Percentiles rank a stretch among this genome's conserved stretches.
These are phyloP conservation scores for Trachythela sp. DNA, from an alignment of 64 coral and sea anemone genomes.

Conservation along the genomic window DNA sequence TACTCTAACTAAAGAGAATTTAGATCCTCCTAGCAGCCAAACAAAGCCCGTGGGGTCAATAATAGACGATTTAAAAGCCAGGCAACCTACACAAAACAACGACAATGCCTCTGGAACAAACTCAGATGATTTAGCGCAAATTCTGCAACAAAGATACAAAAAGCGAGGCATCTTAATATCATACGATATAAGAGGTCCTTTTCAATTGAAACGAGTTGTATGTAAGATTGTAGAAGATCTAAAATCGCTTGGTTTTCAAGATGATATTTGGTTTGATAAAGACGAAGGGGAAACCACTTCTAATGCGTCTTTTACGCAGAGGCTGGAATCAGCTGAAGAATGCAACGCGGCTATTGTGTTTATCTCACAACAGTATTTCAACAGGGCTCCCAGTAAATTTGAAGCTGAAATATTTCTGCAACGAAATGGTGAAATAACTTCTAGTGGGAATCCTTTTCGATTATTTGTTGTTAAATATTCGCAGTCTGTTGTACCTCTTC, in stretches of 20 bases:
- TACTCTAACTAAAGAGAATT: not conserved
- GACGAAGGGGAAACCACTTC: slow-evolving; percentile 45
- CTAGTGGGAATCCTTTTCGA: not conserved
- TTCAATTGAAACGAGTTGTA: slow-evolving; percentile 69
- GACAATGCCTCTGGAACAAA: not conserved
- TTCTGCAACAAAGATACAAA: slow-evolving; percentile 18
- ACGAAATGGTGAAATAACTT: slow-evolving; percentile 12
- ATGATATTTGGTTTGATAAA: slow-evolving; percentile 98
- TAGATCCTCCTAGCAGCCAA: not conserved
- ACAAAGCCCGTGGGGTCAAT: not conserved
- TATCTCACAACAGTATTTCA: slow-evolving; percentile 67
- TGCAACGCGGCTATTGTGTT: slow-evolving; percentile 78
- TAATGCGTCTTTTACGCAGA: slow-evolving; percentile 62
- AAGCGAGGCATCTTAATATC: slow-evolving; percentile 83
- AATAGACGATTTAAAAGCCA: not conserved
- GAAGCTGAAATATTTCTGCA: slow-evolving; percentile 61
- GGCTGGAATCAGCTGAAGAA: slow-evolving; percentile 84
- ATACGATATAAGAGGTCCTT: slow-evolving; percentile 68
- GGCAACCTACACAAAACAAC: not conserved
- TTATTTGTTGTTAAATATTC: not conserved
- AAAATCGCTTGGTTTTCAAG: slow-evolving; percentile 84
- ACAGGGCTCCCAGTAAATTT: slow-evolving; percentile 37
- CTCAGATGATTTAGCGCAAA: not conserved
- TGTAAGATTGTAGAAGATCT: slow-evolving; percentile 74
- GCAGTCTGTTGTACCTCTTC: not conserved